Base-by-base conservation (phyloP, 2,113 vertebrate genomes). In the Ictalurus punctatus region DNA sequence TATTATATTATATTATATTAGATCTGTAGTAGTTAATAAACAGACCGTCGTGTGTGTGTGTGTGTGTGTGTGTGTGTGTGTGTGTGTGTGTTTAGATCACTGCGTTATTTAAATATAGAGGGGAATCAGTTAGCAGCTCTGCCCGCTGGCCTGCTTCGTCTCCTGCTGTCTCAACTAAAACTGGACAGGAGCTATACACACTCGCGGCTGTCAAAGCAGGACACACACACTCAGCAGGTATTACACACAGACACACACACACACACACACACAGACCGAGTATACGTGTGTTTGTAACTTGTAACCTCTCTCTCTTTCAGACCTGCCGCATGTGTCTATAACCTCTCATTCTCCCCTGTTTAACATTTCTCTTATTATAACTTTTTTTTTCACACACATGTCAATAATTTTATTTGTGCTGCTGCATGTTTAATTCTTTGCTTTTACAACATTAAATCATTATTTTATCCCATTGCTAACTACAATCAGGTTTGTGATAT, bases 181-280 rank as follows among this genome's bases (percentile, higher is more conserved):
- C 4, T 48, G 10, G 74, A 78, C 12, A 52, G 0, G 40, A 44
- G 12, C 21, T 19, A 4, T 12, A 67, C 65, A 67, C 27, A 67
- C 67, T 30, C 14, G 6, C 4, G 19, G 73, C 37, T 76, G 37
- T 76, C 73, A 76, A 40, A 37, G 40, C 73, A 76, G 23, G 12
- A 76, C 73, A 76, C 74, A 48, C 74, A 71, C 30, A 37, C 30
- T 71, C 14, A 71, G n/a, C 69, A 71, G 69, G 69, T 71, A 71
- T 1, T 25, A 67, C 27, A n/a, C 13, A 19, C 69, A 71, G 10
- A 71, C 69, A 40, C 71, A 40, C 71, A 37, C n/a, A 37, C 34
- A 6, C 13, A 19, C n/a, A 73, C 30, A 71, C n/a, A 71, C 69
- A 71, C 2, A 40, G 40, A 44, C 40, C 0, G 44, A 48, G 44